Evolutionary conservation across 2,888 invertebrate species (phyloP).

Genomic region (Drosophila hawaiiensis): DNA sequence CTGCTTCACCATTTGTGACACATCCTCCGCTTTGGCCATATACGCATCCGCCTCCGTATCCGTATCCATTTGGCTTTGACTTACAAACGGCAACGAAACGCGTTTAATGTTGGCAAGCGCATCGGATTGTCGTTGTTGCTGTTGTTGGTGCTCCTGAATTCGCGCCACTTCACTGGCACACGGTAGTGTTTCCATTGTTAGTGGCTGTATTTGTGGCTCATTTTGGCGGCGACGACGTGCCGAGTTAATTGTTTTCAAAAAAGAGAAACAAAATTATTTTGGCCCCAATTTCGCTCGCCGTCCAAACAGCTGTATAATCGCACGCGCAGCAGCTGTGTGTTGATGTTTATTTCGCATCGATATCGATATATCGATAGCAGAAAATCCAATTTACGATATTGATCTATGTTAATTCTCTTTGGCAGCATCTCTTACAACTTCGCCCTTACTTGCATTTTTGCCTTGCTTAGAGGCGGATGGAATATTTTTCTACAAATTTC

Average conservation of each 20-base stretch:
- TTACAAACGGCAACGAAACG: slow-evolving; percentile 43
- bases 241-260: slow-evolving; percentile 30
- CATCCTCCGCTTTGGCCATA: slow-evolving; percentile 30
- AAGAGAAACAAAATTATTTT: slow-evolving; percentile 32
- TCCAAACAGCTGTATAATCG: slow-evolving; percentile 57
- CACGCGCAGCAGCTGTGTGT: slow-evolving; percentile 40
- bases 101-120: slow-evolving; percentile 44
- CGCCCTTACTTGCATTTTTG: not conserved
- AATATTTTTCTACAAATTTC: not conserved
- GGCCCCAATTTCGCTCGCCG: slow-evolving; percentile 24
- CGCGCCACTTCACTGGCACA: slow-evolving; percentile 48
- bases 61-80: slow-evolving; percentile 39
- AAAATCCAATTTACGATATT: not conserved
- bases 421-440: not conserved
- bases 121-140: slow-evolving; percentile 35
- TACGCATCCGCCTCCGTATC: slow-evolving; percentile 15
- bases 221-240: slow-evolving; percentile 33
- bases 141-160: slow-evolving; percentile 39
- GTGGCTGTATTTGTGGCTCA: slow-evolving; percentile 28
- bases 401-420: not conserved
- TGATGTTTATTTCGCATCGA: slow-evolving; percentile 16
- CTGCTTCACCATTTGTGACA: slow-evolving; percentile 41
- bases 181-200: slow-evolving; percentile 60
- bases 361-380: slow-evolving; percentile 30
- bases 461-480: not conserved